A percentile compares a stretch with the other conserved stretches of the same genome.
These are phyloP conservation scores for Centroberyx gerrardi DNA, from an alignment of 2,797 vertebrate genomes.

Conservation along the genomic window DNA sequence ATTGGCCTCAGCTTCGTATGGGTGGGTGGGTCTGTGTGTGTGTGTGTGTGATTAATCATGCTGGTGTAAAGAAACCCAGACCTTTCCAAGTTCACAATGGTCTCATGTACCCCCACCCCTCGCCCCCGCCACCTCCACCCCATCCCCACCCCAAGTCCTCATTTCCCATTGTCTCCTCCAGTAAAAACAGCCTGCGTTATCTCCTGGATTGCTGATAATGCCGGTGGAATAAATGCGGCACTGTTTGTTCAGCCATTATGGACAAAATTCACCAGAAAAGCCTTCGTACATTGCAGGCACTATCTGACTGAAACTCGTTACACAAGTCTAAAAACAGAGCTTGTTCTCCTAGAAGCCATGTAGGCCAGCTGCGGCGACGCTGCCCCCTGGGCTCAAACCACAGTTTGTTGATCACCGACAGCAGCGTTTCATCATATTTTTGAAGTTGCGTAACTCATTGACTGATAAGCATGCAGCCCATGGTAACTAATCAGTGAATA, in stretches of 20 bases:
- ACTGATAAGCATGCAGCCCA: conserved; percentile 47
- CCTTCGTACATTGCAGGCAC: conserved; percentile 40
- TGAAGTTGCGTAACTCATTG: conserved; percentile 28
- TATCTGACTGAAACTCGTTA: conserved; percentile 51
- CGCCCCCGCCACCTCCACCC: conserved; percentile 22
- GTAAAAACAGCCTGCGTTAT: conserved; percentile 81
- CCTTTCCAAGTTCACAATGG: conserved; percentile 77
- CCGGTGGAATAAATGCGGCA: conserved; percentile 60
- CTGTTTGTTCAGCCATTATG: conserved; percentile 83
- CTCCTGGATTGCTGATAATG: conserved; percentile 78
- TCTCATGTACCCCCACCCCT: conserved; percentile 63
- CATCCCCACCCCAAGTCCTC: conserved; percentile 46
- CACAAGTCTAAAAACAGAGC: conserved; percentile 63
- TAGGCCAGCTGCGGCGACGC: conserved; percentile 12
- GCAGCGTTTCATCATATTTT: conserved; percentile 51
- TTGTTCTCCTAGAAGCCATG: conserved; percentile 35
- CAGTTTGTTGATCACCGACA: conserved; percentile 36
- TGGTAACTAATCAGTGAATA: conserved; percentile 46
- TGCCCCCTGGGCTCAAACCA: conserved; percentile 1
- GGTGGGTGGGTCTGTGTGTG: conserved; percentile 35
- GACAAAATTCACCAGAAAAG: conserved; percentile 68
- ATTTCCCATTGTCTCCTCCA: conserved; percentile 84
- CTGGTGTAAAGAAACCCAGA: conserved; percentile 74
- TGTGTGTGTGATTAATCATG: conserved; percentile 68
- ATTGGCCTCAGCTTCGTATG: conserved; percentile 51